Evolutionary conservation across 2,888 invertebrate species (phyloP).

Genomic region (Epicampocera succincta): DNA sequence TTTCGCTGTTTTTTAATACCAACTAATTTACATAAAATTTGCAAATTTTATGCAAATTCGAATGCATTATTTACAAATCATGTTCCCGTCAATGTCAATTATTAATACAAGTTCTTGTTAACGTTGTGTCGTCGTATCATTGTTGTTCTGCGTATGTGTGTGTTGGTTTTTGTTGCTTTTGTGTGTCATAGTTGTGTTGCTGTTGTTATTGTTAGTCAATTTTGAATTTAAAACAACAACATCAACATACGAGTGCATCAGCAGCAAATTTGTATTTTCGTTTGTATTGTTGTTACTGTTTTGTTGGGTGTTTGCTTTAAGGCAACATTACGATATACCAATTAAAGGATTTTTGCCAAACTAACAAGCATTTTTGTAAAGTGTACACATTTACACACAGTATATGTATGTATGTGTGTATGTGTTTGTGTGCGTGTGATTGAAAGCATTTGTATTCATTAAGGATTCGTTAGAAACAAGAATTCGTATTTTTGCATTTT

Average conservation of each 20-base stretch:
- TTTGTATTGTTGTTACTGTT: conserved; percentile 11
- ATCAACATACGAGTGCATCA: too few relatives aligned
- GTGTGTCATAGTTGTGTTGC: background rate
- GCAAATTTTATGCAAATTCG: conserved; percentile 77
- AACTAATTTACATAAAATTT: conserved; percentile 69
- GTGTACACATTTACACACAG: too few relatives aligned
- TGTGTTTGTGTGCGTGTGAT: conserved; percentile 1
- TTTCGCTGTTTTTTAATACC: conserved; percentile 33
- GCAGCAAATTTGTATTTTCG: conserved; percentile 12
- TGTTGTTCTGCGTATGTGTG: background rate
- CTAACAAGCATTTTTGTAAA: conserved; percentile 37
- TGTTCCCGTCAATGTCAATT: conserved; percentile 78
- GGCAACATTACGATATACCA: conserved; percentile 61
- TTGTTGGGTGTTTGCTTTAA: conserved; percentile 25
- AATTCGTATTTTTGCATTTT: conserved; percentile 42
- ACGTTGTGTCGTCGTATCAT: conserved; percentile 12
- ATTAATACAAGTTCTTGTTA: conserved; percentile 69
- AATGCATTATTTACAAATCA: conserved; percentile 80
- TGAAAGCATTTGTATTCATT: conserved; percentile 24
- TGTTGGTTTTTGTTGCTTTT: background rate
- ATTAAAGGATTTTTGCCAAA: conserved; percentile 64
- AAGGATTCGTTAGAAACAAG: conserved; percentile 51
- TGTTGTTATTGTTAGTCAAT: conserved; percentile 45
- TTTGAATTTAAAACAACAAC: conserved; percentile 34
- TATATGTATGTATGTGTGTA: background rate